Conservation (phyloP, 1,140 invertebrate genomes). For the roundworm (Caenorhabditis elegans) region DNA sequence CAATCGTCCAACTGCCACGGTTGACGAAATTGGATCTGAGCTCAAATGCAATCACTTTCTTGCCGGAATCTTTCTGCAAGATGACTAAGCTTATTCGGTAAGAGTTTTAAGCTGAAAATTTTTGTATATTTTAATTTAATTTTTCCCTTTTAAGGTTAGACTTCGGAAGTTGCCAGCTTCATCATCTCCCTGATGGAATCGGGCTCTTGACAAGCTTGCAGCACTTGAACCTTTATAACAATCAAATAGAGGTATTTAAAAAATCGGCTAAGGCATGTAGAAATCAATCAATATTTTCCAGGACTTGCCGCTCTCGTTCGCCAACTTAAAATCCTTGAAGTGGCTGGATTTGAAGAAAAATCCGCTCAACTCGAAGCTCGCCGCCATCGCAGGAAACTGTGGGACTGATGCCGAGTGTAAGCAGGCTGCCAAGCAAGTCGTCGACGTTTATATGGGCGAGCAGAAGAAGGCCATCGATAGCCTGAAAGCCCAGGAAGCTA, state of each 20-base stretch:
- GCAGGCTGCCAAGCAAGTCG: constrained; percentile 12
- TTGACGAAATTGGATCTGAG: constrained; percentile 17
- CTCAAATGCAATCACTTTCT: background rate
- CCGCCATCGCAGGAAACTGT: background rate
- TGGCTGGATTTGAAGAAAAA: constrained; percentile 29
- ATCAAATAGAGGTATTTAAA: background rate
- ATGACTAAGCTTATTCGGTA: constrained; percentile 6
- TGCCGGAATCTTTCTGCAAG: constrained; percentile 10
- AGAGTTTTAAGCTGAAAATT: too few species aligned
- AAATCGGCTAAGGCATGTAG: too few species aligned
- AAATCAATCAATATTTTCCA: background rate
- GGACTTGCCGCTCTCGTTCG: constrained; percentile 7
- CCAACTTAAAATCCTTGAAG: constrained; percentile 16
- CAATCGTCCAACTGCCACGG: background rate
- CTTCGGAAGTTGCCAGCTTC: background rate
- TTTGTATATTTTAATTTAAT: too few species aligned
- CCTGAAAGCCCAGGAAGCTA: background rate
- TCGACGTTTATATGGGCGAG: background rate
- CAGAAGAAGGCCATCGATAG: background rate
- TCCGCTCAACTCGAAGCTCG: background rate
- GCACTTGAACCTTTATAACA: background rate
- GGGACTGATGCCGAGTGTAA: background rate
- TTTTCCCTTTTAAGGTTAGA: constrained; percentile 33
- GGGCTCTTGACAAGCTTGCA: background rate
- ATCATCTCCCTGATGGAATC: constrained; percentile 13